A percentile compares a stretch with the other conserved stretches of the same genome.
These are phyloP conservation scores for Coregonus sp. DNA, from an alignment of 2,797 vertebrate species.

Conservation along the genomic window DNA sequence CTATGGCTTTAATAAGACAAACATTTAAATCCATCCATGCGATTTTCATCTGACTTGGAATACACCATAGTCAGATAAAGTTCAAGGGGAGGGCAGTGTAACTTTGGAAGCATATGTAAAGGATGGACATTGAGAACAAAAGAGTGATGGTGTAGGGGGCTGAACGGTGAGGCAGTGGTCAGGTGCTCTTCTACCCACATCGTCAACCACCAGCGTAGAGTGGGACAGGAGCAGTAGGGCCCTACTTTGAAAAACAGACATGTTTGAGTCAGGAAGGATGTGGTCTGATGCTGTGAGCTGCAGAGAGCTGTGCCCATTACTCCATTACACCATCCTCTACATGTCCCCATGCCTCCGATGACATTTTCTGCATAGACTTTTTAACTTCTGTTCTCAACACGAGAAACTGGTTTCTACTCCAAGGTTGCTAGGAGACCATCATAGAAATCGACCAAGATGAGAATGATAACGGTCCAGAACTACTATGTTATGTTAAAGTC, in stretches of 20 bases:
- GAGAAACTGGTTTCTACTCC: slow-evolving; percentile 44
- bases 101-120: background rate
- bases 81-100: background rate
- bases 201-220: background rate
- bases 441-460: slow-evolving; percentile 20
- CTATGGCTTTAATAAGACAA: background rate
- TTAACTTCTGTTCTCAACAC: slow-evolving; percentile 13
- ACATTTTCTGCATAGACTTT: background rate
- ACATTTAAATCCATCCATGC: background rate
- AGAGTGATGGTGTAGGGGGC: background rate
- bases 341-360: background rate
- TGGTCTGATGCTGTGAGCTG: slow-evolving; percentile 5
- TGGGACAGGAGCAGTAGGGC: background rate
- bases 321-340: background rate
- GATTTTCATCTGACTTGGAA: background rate
- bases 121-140: background rate
- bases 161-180: background rate
- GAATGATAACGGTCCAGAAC: background rate
- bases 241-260: background rate
- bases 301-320: background rate
- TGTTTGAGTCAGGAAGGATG: slow-evolving; percentile 19
- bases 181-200: background rate
- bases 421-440: slow-evolving; percentile 33
- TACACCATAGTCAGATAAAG: background rate
- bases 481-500: background rate